Evolutionary conservation across 2,888 invertebrate species (phyloP).

Genomic region (Gari tellinella): DNA sequence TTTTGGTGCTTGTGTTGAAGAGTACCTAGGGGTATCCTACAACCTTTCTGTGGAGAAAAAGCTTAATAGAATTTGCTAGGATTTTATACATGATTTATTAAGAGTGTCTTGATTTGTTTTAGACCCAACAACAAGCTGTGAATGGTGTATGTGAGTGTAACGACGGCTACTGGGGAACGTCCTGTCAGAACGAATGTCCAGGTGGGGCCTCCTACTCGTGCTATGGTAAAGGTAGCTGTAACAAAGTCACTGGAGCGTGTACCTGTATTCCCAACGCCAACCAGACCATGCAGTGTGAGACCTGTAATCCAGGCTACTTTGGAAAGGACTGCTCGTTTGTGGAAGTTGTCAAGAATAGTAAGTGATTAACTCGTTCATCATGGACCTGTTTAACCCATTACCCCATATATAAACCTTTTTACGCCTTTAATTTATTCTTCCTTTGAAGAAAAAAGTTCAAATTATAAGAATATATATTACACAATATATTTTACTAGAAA

Average conservation of each 20-base stretch:
- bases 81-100: too few species aligned
- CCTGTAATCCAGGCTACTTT: constrained; percentile 62
- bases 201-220: constrained; percentile 68
- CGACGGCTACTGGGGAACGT: constrained; percentile 66
- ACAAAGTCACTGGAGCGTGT: constrained; percentile 62
- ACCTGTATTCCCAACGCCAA: constrained; percentile 59
- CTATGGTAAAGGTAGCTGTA: constrained; percentile 67
- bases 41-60: too few species aligned
- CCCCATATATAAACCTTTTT: too few species aligned
- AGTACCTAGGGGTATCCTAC: too few species aligned
- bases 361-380: too few species aligned
- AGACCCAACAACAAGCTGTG: constrained; percentile 20
- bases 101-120: not conserved
- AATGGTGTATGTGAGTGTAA: constrained; percentile 61
- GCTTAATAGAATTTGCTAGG: too few species aligned
- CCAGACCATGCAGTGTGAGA: constrained; percentile 51
- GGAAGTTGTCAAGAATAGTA: constrained; percentile 34
- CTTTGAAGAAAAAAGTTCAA: too few species aligned
- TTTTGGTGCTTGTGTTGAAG: not conserved
- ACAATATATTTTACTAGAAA: too few species aligned
- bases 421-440: too few species aligned
- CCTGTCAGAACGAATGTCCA: constrained; percentile 63
- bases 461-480: too few species aligned
- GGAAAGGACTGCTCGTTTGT: constrained; percentile 69
- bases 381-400: too few species aligned